Evolutionary conservation across 1,140 invertebrate genomes (phyloP).

Genomic region (Drosophila grimshawi): DNA sequence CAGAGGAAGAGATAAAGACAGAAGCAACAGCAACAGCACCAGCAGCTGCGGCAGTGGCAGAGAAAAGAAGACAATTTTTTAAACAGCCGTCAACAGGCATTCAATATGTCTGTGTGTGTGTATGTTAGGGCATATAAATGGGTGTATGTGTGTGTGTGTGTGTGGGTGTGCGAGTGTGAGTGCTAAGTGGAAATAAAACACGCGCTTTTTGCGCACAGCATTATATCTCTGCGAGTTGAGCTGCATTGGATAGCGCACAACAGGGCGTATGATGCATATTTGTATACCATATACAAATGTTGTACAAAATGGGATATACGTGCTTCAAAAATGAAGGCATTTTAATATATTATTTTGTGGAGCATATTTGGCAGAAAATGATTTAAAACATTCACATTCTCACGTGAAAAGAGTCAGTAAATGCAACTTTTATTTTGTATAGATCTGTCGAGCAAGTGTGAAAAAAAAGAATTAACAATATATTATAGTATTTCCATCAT

Average conservation of each 20-base stretch:
- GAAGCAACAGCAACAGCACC: neutral
- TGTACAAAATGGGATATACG: neutral
- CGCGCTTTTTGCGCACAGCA: constrained; percentile 78
- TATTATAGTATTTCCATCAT: too few relatives aligned
- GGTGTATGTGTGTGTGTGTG: constrained; percentile 41
- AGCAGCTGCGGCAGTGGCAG: neutral
- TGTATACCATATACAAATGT: neutral
- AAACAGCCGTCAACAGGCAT: constrained; percentile 78
- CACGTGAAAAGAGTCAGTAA: too few relatives aligned
- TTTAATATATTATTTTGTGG: neutral
- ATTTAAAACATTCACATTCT: too few relatives aligned
- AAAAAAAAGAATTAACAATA: too few relatives aligned
- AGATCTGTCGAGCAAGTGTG: fast-evolving
- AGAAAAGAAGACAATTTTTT: constrained; percentile 44
- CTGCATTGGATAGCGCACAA: constrained; percentile 29
- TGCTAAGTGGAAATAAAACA: constrained; percentile 83
- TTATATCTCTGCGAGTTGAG: constrained; percentile 66
- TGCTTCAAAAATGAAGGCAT: neutral
- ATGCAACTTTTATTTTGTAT: too few relatives aligned
- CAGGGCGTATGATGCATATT: constrained; percentile 69
- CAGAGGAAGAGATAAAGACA: constrained; percentile 5
- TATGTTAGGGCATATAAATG: constrained; percentile 8
- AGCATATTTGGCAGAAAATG: too few relatives aligned
- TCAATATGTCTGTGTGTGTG: constrained; percentile 54
- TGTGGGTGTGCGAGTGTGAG: constrained; percentile 42